Percentiles rank a stretch among this genome's conserved stretches.
phyloP scores from a whole-genome alignment of 2,113 vertebrate genomes.

The Pandion haliaetus region DNA sequence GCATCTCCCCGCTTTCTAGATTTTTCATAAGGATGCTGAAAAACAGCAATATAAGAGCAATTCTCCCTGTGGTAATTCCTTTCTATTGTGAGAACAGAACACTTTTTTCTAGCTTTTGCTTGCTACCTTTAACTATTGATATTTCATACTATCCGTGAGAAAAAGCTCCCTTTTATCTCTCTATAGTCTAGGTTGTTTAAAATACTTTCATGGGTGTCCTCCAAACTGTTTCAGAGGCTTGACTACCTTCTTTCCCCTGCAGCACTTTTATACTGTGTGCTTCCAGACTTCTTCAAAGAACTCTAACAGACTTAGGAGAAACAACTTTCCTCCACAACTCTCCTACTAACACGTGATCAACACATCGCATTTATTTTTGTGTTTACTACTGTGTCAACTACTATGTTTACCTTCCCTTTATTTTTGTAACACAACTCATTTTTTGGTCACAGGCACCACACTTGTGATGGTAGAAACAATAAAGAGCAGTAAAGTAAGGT shows the following conservation, averaged over 20 bases:
- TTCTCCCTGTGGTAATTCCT: neutral
- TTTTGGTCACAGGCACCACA: neutral
- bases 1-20: neutral
- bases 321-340: neutral
- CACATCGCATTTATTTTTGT: neutral
- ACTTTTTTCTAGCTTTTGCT: neutral
- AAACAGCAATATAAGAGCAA: neutral
- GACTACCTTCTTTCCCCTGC: neutral
- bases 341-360: neutral
- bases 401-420: neutral
- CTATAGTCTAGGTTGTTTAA: neutral
- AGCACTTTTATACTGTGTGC: neutral
- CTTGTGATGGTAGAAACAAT: neutral
- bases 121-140: neutral
- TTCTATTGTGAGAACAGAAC: neutral
- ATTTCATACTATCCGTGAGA: neutral
- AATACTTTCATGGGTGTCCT: neutral
- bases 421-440: neutral
- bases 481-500: neutral
- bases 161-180: neutral
- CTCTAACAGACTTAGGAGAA: neutral
- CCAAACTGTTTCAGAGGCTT: neutral
- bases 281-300: neutral
- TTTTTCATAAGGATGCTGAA: neutral
- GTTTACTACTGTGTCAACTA: neutral